These are phyloP conservation scores for Hyposmocoma kahamanoa DNA, from an alignment of 1,140 invertebrate genomes.

Conservation along the genomic window DNA sequence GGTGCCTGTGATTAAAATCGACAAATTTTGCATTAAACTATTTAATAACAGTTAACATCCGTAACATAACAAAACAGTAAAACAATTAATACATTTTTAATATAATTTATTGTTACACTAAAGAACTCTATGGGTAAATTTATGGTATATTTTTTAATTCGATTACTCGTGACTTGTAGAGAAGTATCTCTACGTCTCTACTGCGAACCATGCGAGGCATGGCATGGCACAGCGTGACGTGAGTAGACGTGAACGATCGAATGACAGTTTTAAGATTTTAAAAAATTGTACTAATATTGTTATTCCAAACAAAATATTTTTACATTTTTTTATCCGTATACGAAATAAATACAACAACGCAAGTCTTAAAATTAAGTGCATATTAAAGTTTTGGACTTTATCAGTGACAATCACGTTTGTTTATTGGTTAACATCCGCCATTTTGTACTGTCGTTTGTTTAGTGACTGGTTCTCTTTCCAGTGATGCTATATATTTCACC, in stretches of 20 bases:
- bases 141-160: too few species aligned
- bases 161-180: too few species aligned
- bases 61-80: too few species aligned
- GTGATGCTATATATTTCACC: conserved; percentile 58
- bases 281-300: conserved; percentile 54
- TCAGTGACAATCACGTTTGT: conserved; percentile 66
- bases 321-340: conserved; percentile 54
- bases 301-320: conserved; percentile 54
- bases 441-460: conserved; percentile 73
- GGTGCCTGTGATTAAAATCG: too few species aligned
- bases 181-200: too few species aligned
- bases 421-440: conserved; percentile 73
- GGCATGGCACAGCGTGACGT: conserved; percentile 57
- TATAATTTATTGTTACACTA: too few species aligned
- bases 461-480: conserved; percentile 61
- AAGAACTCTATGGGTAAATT: too few species aligned
- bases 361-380: conserved; percentile 42
- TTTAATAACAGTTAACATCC: too few species aligned
- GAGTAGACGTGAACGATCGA: conserved; percentile 60
- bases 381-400: conserved; percentile 32
- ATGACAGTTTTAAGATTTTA: conserved; percentile 61
- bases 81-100: too few species aligned
- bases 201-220: conserved; percentile 29
- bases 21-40: too few species aligned
- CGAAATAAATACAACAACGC: conserved; percentile 30